phyloP scores from a whole-genome alignment of 53 echinoderm and acorn worm genomes.

The Echinarachnius parma region DNA sequence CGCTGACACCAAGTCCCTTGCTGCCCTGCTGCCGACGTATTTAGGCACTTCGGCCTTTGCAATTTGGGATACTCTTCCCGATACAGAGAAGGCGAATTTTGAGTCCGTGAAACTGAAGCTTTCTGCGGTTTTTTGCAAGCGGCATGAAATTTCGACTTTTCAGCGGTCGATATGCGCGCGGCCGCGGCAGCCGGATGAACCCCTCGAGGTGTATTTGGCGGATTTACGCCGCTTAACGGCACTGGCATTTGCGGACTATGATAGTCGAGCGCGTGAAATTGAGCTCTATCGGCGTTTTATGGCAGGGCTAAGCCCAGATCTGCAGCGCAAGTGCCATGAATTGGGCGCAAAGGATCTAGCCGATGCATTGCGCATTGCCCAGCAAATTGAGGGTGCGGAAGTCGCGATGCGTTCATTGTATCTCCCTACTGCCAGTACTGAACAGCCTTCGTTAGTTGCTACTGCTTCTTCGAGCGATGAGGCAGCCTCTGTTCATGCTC shows the following conservation, averaged over 20 bases:
- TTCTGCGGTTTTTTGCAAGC: background rate
- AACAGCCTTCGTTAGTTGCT: too few relatives aligned
- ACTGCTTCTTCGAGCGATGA: background rate
- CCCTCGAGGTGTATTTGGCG: conserved; percentile 56
- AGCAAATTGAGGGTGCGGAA: conserved; percentile 44
- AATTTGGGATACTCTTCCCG: conserved; percentile 19
- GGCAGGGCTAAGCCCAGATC: conserved; percentile 42
- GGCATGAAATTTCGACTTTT: conserved; percentile 17
- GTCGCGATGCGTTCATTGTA: too few relatives aligned
- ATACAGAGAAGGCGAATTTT: background rate
- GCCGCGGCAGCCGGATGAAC: conserved; percentile 37
- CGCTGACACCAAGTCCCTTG: background rate
- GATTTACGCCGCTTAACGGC: conserved; percentile 27
- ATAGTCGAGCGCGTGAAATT: conserved; percentile 26
- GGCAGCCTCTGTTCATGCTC: background rate
- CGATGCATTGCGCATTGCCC: conserved; percentile 32
- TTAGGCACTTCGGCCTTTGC: conserved; percentile 29
- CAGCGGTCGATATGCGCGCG: conserved; percentile 34
- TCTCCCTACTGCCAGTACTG: too few relatives aligned
- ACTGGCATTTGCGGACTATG: conserved; percentile 48
- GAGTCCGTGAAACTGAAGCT: background rate
- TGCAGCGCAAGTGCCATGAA: conserved; percentile 57
- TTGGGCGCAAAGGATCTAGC: conserved; percentile 32
- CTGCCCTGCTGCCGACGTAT: conserved; percentile 18
- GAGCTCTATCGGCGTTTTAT: conserved; percentile 54